A percentile compares a stretch with the other conserved stretches of the same genome.
Evolutionary conservation across 2,888 invertebrate species (phyloP).

Genomic region (Lasioglossum figueresi): DNA sequence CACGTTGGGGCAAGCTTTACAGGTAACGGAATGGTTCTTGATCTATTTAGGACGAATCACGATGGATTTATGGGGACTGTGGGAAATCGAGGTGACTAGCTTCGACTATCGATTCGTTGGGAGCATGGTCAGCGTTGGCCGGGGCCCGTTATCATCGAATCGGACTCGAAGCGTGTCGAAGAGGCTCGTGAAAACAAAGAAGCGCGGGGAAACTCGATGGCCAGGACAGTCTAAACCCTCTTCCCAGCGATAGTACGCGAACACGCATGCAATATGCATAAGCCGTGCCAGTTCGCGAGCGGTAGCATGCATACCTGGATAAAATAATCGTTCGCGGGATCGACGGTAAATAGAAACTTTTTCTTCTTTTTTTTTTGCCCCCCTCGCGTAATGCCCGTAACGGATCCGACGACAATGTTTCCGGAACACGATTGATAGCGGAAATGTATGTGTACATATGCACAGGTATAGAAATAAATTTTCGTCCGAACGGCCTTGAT

Average conservation of each 20-base stretch:
- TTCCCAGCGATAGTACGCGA: constrained; percentile 25
- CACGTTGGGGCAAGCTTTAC: not conserved
- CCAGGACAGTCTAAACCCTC: constrained; percentile 33
- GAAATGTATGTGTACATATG: not conserved
- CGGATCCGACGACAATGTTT: not conserved
- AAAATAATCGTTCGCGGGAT: constrained; percentile 31
- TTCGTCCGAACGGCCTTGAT: not conserved
- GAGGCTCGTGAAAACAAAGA: constrained; percentile 24
- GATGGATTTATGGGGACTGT: not conserved
- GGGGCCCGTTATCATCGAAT: constrained; percentile 26
- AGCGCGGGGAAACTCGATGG: constrained; percentile 36
- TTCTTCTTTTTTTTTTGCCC: not conserved
- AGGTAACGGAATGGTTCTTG: not conserved
- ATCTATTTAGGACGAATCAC: not conserved
- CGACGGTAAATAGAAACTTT: constrained; percentile 19
- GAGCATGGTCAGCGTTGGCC: not conserved
- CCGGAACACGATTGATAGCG: not conserved
- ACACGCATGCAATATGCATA: constrained; percentile 57
- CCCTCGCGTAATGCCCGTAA: not conserved
- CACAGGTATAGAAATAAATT: not conserved
- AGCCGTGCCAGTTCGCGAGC: constrained; percentile 47
- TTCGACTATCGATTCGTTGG: constrained; percentile 7
- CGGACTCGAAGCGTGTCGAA: constrained; percentile 12
- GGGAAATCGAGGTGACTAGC: not conserved
- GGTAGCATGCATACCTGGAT: constrained; percentile 24